Evolutionary conservation across 2,113 vertebrate species (phyloP).

Genomic region (Hyperoodon ampullatus): DNA sequence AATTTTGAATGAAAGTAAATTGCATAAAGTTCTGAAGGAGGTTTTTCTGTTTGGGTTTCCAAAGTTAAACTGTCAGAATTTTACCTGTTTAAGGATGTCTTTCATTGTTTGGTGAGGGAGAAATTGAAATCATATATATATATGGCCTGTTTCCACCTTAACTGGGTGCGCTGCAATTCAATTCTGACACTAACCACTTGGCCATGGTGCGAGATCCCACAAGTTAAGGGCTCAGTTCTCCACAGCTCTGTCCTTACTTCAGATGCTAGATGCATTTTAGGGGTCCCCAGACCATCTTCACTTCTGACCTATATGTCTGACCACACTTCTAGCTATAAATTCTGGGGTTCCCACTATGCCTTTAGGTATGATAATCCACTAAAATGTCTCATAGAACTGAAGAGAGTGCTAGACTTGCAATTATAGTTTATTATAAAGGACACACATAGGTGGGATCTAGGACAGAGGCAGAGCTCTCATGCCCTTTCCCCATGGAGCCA

Average conservation of each 20-base stretch:
- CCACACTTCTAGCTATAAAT: background rate
- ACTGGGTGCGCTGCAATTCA: too few species aligned
- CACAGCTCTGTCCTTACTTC: background rate
- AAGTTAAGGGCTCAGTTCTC: background rate
- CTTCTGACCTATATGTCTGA: background rate
- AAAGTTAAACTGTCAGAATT: background rate
- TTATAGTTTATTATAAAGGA: background rate
- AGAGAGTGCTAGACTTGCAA: background rate
- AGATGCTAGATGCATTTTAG: background rate
- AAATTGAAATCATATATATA: background rate
- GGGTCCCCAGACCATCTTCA: fast-evolving
- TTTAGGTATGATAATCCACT: background rate
- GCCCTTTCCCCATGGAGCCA: fast-evolving
- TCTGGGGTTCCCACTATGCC: background rate
- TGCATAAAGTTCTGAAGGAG: background rate
- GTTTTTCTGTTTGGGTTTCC: background rate
- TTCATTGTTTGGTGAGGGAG: background rate
- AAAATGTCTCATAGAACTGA: background rate
- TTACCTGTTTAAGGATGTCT: background rate
- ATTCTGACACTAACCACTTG: background rate
- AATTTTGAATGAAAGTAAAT: background rate
- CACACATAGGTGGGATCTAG: too few species aligned
- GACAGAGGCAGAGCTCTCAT: background rate
- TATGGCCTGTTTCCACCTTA: background rate
- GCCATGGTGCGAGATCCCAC: too few species aligned